Base-by-base conservation (phyloP, 2,888 invertebrate genomes). In the Sialis fuliginosa region DNA sequence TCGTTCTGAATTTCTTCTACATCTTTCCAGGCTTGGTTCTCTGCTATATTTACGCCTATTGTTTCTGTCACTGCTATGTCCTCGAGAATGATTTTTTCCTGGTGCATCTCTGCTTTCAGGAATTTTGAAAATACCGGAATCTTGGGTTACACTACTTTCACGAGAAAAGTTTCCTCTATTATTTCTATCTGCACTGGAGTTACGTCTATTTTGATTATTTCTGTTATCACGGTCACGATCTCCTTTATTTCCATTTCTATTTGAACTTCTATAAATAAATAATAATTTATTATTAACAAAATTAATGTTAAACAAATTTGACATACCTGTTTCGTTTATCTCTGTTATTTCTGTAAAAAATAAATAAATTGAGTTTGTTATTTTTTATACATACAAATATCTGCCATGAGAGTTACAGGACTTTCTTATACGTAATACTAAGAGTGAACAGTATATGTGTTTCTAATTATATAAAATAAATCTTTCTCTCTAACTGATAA, bases 11-110 rank as follows among this genome's bases (percentile, higher is more conserved):
- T 55, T 57, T 45, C 63, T 57, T 48, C 56, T 59, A 35, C 52
- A 62, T 51, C 69, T 59, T 37, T 70, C 70, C 54, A 64, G 64
- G 51, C 70, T 70, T 22, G 62, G 58, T 51, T 70, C 69, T 33
- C 69, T 60, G 53, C 69, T 69, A 41, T 51, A 45, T 7, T 34
- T 33, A 7, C 46, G 12, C 22, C 33, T 33, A 8, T 33, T 33
- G 40, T 47, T 42, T 8, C 37, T 39, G 12, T 12, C 39, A 6
- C 13, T 12, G 22, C 35, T 39, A 32, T 39, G n/a, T 12, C 32
- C 32, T 12, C 22, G 30, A 39, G 12, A n/a, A 12, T 59, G 56
- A 51, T 59, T 59, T 47, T 58, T 54, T 45, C 58, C 48, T 33
- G 52, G 50, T 41, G 50, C 49, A 45, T 51, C 47, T 39, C 50